Evolutionary conservation across 1,140 invertebrate genomes (phyloP), one percentile per base, ranked within the genome.

Genomic region (Drosophila cardini): DNA sequence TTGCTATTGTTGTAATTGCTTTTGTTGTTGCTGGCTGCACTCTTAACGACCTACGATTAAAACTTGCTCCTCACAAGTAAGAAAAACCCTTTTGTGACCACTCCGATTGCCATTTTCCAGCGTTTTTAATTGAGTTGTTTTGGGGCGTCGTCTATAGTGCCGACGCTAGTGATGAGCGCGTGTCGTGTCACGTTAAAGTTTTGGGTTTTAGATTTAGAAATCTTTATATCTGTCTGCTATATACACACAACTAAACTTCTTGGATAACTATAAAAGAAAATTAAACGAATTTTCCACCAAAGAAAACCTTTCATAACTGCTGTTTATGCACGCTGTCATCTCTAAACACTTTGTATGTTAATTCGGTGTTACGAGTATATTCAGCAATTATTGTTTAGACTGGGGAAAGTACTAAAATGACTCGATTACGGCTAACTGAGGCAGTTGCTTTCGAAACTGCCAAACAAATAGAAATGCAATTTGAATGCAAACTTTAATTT

Each of bases 401-500:
- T 48, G 43, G 32, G 32, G 50, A 58, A 68, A 53, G 55, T 43
- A 52, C 63, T 10, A 10, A 4, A 11, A 40, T 4, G 9, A 40
- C 36, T n/a, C 21, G 21, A 32, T 13, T 13, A 13, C n/a, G 26
- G 13, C 21, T 26, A 26, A 38, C 11, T 62, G 11, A 13, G 48
- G 53, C 43, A 30, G 32, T 26, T 70, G 13, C 55, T 60, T 68
- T 60, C 70, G 36, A 67, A 72, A 67, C 81, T 61, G 77, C 64
- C 77, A 80, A 85, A 72, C 77, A 85, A 85, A 85, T 85, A 62
- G 70, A 77, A 85, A 85, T 85, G 77, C 81, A 74, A 85, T 78
- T 85, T 76, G 78, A 85, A 85, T 77, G 81, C 77, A 77, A 84
- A 80, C 79, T 84, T 83, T 78, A 75, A 65, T 72, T 76, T 72